A percentile compares a stretch with the other conserved stretches of the same genome.
These are phyloP conservation scores for Battus philenor DNA, from an alignment of 1,140 invertebrate genomes.

Conservation along the genomic window DNA sequence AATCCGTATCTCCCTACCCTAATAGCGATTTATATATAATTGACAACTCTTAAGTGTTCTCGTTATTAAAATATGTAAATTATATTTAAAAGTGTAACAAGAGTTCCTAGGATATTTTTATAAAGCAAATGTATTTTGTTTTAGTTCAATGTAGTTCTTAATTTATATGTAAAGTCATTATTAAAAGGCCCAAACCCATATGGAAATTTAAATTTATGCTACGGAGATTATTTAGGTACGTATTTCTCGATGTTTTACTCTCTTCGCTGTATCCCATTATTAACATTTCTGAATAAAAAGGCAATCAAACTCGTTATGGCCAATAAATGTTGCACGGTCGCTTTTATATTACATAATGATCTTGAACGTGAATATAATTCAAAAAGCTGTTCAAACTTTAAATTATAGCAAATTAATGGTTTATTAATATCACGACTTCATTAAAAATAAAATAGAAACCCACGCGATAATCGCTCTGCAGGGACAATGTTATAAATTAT, in stretches of 20 bases:
- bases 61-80: neutral
- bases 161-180: too few species aligned
- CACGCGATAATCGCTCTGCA: neutral
- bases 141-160: too few species aligned
- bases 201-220: too few species aligned
- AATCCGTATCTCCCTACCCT: conserved; percentile 6
- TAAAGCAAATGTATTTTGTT: too few species aligned
- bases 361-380: neutral
- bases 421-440: conserved; percentile 3
- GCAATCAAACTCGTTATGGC: conserved; percentile 11
- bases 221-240: too few species aligned
- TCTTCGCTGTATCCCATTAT: conserved; percentile 2
- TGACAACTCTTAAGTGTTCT: too few species aligned
- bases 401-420: conserved; percentile 5
- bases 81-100: too few species aligned
- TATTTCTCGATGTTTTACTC: too few species aligned
- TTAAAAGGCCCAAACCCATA: too few species aligned
- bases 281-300: conserved; percentile 7
- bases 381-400: neutral
- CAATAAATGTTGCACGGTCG: conserved; percentile 12
- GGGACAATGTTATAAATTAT: neutral
- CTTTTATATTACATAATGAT: conserved; percentile 4
- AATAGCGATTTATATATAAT: too few species aligned
- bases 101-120: too few species aligned
- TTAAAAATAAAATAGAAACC: conserved; percentile 1